These are phyloP conservation scores for Stenurella melanura DNA, from an alignment of 2,888 invertebrate genomes.

Conservation along the genomic window DNA sequence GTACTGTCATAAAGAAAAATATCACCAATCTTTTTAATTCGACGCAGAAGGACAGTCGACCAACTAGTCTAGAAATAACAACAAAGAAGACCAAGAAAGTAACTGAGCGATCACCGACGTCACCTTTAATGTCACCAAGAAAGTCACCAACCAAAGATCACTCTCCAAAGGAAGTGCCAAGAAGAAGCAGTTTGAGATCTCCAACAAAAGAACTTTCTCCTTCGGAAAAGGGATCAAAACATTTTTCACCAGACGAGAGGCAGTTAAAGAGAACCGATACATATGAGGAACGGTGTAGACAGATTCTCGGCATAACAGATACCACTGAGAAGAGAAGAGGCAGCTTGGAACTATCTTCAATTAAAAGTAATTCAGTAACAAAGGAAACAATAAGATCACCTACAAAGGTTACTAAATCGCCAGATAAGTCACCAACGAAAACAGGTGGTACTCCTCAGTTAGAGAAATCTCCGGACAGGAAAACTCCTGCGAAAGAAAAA, in stretches of 20 bases:
- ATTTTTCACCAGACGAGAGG: slow-evolving; percentile 68
- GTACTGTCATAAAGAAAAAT: slow-evolving; percentile 48
- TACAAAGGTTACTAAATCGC: slow-evolving; percentile 29
- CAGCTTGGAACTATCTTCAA: slow-evolving; percentile 52
- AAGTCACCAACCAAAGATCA: slow-evolving; percentile 56
- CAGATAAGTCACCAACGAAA: slow-evolving; percentile 39
- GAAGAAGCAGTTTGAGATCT: slow-evolving; percentile 73
- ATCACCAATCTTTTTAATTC: slow-evolving; percentile 43
- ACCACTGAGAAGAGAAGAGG: slow-evolving; percentile 62
- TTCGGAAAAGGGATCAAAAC: slow-evolving; percentile 73
- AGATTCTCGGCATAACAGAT: slow-evolving; percentile 80
- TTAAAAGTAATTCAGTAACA: slow-evolving; percentile 52
- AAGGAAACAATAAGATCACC: slow-evolving; percentile 47
- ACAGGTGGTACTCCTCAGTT: background rate
- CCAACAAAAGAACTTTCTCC: slow-evolving; percentile 60
- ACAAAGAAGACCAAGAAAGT: slow-evolving; percentile 63
- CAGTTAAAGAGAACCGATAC: slow-evolving; percentile 81
- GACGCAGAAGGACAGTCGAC: slow-evolving; percentile 54
- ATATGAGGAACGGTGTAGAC: slow-evolving; percentile 83
- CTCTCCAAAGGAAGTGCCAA: slow-evolving; percentile 60
- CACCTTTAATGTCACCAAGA: slow-evolving; percentile 60
- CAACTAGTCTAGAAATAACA: slow-evolving; percentile 60
- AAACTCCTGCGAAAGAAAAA: slow-evolving; percentile 48
- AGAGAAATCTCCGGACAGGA: slow-evolving; percentile 43
- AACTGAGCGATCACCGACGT: slow-evolving; percentile 67